Evolutionary conservation across 37 sponge, comb jelly and placozoan species (phyloP), one percentile per base, ranked within the genome.

Genomic region (Aplysina aerophoba): DNA sequence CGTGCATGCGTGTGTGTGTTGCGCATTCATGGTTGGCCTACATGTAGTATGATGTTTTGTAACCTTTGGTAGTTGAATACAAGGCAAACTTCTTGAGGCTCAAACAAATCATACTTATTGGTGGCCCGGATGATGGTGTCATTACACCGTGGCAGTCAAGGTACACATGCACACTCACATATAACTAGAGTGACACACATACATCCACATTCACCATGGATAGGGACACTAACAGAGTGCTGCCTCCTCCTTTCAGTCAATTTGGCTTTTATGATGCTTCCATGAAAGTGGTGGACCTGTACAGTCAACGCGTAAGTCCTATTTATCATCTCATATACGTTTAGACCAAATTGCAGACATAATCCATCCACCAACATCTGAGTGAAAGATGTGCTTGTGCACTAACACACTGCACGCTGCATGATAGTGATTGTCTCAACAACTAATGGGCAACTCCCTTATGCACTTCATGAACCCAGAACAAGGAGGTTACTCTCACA

Each of bases 131-230:
- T 39, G 97, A 97, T 87, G 96, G 96, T 37, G 97, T 97, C 39
- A 93, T 97, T 19, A 97, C 94, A 4, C 97, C 97, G 4, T 97
- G 97, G 97, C 96, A 97, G 53, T 97, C 97, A 55, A 97, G 96
- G 96, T 96, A 38, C 37, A 53, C 72, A 25, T 24, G 1, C 39
- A 19, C 31, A 17, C 41, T 19, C 53, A 37, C 38, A 73, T 4
- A 21, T 5, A 35, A 3, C 3, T 12, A 44, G 6, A 30, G 6
- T 8, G 6, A 73, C 75, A 36, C 34, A 73, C 38, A 35, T 36
- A 73, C 74, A 30, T 5, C 3, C 22, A 36, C 38, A 73, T n/a
- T n/a, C n/a, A n/a, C n/a, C n/a, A n/a, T n/a, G n/a, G n/a, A n/a
- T n/a, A n/a, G 11, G 22, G 5, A 54, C 30, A 57, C 25, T 11